A percentile compares a stretch with the other conserved stretches of the same genome.
Evolutionary conservation across 2,888 invertebrate species (phyloP).

Genomic region (Agrotis puta): DNA sequence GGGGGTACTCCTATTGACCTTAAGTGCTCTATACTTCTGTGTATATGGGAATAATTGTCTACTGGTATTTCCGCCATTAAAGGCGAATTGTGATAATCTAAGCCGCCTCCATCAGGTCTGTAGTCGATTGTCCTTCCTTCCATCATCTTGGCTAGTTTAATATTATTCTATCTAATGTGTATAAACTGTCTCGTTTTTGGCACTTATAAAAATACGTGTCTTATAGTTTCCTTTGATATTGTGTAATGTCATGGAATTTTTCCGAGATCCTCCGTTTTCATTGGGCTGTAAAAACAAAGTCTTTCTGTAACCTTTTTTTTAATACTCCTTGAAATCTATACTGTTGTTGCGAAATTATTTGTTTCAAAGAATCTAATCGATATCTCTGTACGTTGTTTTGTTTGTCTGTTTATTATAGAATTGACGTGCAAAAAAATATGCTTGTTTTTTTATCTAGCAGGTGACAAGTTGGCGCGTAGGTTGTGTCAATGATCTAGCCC

Average conservation of each 20-base stretch:
- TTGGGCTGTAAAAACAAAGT: constrained; percentile 80
- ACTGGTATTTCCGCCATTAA: constrained; percentile 93
- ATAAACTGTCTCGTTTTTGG: constrained; percentile 82
- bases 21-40: constrained; percentile 92
- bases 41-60: constrained; percentile 92
- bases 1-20: constrained; percentile 91
- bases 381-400: constrained; percentile 38
- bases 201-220: constrained; percentile 89
- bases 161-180: constrained; percentile 86
- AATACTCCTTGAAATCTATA: constrained; percentile 66
- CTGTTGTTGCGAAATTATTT: constrained; percentile 63
- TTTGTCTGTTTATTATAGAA: constrained; percentile 81
- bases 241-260: constrained; percentile 89
- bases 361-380: neutral
- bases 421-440: constrained; percentile 80
- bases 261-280: constrained; percentile 88
- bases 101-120: constrained; percentile 91
- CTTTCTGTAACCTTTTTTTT: constrained; percentile 38
- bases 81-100: constrained; percentile 93
- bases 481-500: constrained; percentile 90
- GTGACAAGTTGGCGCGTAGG: constrained; percentile 89
- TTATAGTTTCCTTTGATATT: constrained; percentile 74
- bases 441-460: constrained; percentile 84
- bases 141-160: constrained; percentile 86
- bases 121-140: constrained; percentile 91